Conservation (phyloP, 2,888 invertebrate species). For the Phyto melanocephala region DNA sequence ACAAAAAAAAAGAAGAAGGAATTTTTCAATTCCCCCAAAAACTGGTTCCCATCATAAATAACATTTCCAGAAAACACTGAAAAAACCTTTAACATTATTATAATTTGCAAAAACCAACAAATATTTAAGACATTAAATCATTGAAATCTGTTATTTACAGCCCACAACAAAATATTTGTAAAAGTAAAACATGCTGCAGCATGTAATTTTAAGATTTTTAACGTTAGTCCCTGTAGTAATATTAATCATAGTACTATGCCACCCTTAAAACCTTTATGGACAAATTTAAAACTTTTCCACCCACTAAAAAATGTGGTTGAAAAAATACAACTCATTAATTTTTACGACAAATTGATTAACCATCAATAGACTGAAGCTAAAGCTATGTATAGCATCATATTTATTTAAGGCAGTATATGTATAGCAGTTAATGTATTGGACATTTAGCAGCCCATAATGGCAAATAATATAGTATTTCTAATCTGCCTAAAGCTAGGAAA, state of each 20-base stretch:
- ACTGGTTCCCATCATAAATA: constrained; percentile 30
- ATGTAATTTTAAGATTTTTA: constrained; percentile 30
- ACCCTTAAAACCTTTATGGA: constrained; percentile 13
- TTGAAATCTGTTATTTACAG: constrained; percentile 64
- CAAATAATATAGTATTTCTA: neutral
- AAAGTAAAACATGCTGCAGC: constrained; percentile 15
- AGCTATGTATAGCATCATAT: too few species aligned
- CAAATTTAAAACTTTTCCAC: neutral
- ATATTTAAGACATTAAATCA: constrained; percentile 11
- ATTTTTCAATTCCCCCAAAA: neutral
- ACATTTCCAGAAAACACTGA: neutral
- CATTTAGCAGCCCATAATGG: constrained; percentile 72
- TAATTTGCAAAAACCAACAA: neutral
- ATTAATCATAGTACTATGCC: constrained; percentile 17
- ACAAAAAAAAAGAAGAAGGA: neutral
- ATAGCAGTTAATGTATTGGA: constrained; percentile 63
- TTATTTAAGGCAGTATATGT: neutral
- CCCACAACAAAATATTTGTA: constrained; percentile 49
- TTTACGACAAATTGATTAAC: constrained; percentile 78
- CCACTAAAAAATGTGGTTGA: neutral
- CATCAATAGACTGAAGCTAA: constrained; percentile 66
- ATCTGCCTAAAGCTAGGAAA: too few species aligned
- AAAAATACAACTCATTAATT: constrained; percentile 72
- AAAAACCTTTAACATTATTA: constrained; percentile 34
- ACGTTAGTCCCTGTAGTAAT: constrained; percentile 12